Conservation (phyloP, 2,888 invertebrate genomes). For the Octodonta nipae region DNA sequence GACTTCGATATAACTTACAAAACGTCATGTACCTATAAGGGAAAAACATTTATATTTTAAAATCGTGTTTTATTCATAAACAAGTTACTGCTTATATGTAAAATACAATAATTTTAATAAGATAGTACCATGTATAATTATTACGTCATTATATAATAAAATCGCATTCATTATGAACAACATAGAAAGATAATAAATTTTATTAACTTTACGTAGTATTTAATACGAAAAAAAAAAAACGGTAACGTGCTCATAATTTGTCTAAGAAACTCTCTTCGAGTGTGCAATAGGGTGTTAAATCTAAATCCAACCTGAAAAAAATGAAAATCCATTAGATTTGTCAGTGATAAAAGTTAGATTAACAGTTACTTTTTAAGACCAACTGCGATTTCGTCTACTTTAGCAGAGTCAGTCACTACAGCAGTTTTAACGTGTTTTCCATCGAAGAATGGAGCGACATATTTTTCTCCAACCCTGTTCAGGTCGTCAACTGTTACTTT, state of each 20-base stretch:
- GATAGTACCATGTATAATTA: too few species aligned
- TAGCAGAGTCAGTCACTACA: constrained; percentile 64
- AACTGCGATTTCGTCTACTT: constrained; percentile 51
- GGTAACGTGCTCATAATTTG: constrained; percentile 25
- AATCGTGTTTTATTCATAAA: too few species aligned
- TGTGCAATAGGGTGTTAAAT: constrained; percentile 44
- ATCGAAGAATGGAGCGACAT: constrained; percentile 57
- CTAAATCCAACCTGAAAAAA: constrained; percentile 44
- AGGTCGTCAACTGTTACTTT: constrained; percentile 51
- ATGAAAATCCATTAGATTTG: constrained; percentile 2
- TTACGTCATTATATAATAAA: too few species aligned
- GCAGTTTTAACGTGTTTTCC: constrained; percentile 47
- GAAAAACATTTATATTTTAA: too few species aligned
- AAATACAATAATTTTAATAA: too few species aligned
- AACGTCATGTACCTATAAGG: too few species aligned
- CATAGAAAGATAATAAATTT: too few species aligned
- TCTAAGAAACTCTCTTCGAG: constrained; percentile 53
- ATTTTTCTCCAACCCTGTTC: constrained; percentile 53
- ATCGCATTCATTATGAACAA: too few species aligned
- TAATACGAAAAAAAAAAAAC: too few species aligned
- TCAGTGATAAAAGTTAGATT: not conserved
- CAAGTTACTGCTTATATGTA: too few species aligned
- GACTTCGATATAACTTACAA: too few species aligned
- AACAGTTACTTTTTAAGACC: constrained; percentile 49
- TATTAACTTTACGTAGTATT: too few species aligned